Evolutionary conservation across 2,797 vertebrate species (phyloP).

Genomic region (Balearica regulorum): DNA sequence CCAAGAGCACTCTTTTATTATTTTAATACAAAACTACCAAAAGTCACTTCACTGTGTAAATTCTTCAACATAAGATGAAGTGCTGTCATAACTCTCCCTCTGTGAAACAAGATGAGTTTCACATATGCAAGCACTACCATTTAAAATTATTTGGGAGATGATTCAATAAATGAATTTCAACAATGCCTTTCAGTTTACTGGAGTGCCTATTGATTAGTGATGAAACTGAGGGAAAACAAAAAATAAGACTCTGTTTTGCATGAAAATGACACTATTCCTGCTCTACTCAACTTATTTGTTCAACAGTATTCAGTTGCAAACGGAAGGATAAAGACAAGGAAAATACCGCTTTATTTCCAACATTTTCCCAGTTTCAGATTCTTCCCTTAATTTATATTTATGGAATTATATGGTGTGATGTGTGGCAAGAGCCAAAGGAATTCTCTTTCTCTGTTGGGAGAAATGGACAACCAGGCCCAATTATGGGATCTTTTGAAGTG

Average conservation of each 20-base stretch:
- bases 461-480: neutral
- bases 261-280: neutral
- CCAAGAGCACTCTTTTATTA: neutral
- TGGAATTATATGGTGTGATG: neutral
- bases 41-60: neutral
- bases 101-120: neutral
- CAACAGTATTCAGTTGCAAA: neutral
- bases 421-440: neutral
- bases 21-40: neutral
- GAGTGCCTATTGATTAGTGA: neutral
- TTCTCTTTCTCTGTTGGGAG: neutral
- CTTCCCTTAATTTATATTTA: neutral
- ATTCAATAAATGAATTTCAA: constrained; percentile 20
- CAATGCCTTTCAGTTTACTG: neutral
- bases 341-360: neutral
- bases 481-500: neutral
- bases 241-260: neutral
- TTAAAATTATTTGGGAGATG: neutral
- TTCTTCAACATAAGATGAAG: neutral
- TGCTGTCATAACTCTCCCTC: neutral
- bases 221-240: constrained; percentile 2
- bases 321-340: neutral
- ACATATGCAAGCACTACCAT: neutral
- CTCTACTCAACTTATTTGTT: neutral
- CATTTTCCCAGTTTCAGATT: neutral